Conservation (phyloP, 2,888 invertebrate species). For the Sphecodes monilicornis region DNA sequence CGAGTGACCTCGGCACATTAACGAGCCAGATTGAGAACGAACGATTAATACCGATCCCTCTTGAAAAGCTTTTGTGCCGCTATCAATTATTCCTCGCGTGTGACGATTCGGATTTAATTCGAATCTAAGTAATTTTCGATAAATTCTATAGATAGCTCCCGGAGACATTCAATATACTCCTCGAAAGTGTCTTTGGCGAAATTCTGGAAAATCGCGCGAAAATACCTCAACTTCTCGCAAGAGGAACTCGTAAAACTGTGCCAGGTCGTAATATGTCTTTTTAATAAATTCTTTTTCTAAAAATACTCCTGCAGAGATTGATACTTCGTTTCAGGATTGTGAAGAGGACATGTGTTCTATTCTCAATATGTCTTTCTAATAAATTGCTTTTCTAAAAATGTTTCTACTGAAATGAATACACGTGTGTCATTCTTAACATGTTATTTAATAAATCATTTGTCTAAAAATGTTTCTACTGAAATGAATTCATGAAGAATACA, state of each 20-base stretch:
- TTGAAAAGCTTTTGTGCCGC: not conserved
- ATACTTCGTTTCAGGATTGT: too few relatives aligned
- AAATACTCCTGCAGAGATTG: not conserved
- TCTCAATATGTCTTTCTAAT: too few relatives aligned
- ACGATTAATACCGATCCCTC: conserved; percentile 24
- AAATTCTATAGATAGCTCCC: not conserved
- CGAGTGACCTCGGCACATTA: conserved; percentile 31
- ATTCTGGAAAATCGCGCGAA: not conserved
- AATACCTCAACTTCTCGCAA: not conserved
- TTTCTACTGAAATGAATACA: too few relatives aligned
- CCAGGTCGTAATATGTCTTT: not conserved
- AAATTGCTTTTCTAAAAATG: too few relatives aligned
- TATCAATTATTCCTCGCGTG: conserved; percentile 6
- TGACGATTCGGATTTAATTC: not conserved
- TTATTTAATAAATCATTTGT: too few relatives aligned
- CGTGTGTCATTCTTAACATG: too few relatives aligned
- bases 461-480: too few relatives aligned
- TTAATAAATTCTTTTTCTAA: not conserved
- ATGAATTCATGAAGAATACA: too few relatives aligned
- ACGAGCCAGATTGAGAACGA: conserved; percentile 9
- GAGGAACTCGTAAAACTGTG: not conserved
- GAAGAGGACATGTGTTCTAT: too few relatives aligned
- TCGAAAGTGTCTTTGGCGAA: not conserved
- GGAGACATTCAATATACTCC: not conserved
- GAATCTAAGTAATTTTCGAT: conserved; percentile 5